A percentile compares a stretch with the other conserved stretches of the same genome.
Evolutionary conservation across 2,888 invertebrate genomes (phyloP).

Genomic region (Byasa hedistus): DNA sequence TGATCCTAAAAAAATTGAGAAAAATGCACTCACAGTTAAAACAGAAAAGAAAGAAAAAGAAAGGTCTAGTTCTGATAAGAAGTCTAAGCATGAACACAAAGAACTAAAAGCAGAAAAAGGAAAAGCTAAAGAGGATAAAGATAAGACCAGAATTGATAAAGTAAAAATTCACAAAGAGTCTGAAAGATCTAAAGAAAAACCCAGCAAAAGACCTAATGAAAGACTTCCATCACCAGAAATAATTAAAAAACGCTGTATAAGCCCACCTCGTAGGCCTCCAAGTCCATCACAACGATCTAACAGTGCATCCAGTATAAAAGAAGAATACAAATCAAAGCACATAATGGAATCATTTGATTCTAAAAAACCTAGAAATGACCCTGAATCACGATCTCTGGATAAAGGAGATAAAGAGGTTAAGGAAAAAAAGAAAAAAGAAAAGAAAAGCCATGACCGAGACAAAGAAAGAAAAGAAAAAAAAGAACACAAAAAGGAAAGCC

Average conservation of each 20-base stretch:
- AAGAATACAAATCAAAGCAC: slow-evolving; percentile 68
- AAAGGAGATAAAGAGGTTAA: slow-evolving; percentile 76
- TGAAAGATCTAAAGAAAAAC: slow-evolving; percentile 79
- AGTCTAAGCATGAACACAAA: slow-evolving; percentile 73
- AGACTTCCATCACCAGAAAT: slow-evolving; percentile 65
- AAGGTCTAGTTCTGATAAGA: slow-evolving; percentile 69
- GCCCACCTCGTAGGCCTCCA: slow-evolving; percentile 57
- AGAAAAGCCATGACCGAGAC: slow-evolving; percentile 82
- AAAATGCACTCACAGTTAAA: slow-evolving; percentile 53
- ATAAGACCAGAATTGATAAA: slow-evolving; percentile 71
- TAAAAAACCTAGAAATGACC: slow-evolving; percentile 67
- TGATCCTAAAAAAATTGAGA: slow-evolving; percentile 80
- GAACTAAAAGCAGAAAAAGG: slow-evolving; percentile 69
- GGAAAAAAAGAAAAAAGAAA: slow-evolving; percentile 81
- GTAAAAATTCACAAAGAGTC: slow-evolving; percentile 78
- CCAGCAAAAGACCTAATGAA: slow-evolving; percentile 72
- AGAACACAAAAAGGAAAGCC: slow-evolving; percentile 80
- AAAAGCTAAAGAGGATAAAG: slow-evolving; percentile 73
- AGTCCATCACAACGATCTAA: slow-evolving; percentile 65
- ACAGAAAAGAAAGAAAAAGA: slow-evolving; percentile 81
- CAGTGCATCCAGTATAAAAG: slow-evolving; percentile 69
- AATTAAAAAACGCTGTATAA: slow-evolving; percentile 61
- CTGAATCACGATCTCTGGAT: slow-evolving; percentile 76
- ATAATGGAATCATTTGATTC: slow-evolving; percentile 53
- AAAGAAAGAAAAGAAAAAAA: slow-evolving; percentile 81